phyloP scores from a whole-genome alignment of 2,113 vertebrate genomes.

The Empidonax traillii region DNA sequence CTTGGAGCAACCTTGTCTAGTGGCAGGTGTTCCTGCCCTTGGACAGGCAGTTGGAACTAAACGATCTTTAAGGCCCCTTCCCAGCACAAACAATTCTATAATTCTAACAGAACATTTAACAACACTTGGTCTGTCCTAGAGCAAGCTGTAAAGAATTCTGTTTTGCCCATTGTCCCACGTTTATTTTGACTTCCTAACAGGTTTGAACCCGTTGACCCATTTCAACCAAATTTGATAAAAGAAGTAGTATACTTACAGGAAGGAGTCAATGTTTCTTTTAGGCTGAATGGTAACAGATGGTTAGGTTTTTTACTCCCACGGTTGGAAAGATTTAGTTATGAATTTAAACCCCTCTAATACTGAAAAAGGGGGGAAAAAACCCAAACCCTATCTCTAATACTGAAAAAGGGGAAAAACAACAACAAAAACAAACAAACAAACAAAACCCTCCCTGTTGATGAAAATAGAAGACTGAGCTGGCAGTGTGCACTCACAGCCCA shows the following conservation, averaged over 20 bases:
- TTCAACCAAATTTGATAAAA: background rate
- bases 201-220: background rate
- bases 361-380: too few species aligned
- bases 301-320: background rate
- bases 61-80: background rate
- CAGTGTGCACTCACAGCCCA: background rate
- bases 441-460: background rate
- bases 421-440: too few species aligned
- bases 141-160: background rate
- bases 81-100: background rate
- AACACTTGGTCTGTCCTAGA: background rate
- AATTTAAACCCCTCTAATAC: background rate
- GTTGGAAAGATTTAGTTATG: background rate
- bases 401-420: background rate
- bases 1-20: background rate
- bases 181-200: background rate
- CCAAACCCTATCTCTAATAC: background rate
- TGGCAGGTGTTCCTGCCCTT: background rate
- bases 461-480: background rate
- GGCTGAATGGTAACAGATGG: background rate
- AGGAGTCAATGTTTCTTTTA: background rate
- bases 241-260: background rate
- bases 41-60: background rate
- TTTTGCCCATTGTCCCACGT: background rate
- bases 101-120: background rate